Conservation (phyloP, 2,888 invertebrate genomes). For the Synergus japonicus region DNA sequence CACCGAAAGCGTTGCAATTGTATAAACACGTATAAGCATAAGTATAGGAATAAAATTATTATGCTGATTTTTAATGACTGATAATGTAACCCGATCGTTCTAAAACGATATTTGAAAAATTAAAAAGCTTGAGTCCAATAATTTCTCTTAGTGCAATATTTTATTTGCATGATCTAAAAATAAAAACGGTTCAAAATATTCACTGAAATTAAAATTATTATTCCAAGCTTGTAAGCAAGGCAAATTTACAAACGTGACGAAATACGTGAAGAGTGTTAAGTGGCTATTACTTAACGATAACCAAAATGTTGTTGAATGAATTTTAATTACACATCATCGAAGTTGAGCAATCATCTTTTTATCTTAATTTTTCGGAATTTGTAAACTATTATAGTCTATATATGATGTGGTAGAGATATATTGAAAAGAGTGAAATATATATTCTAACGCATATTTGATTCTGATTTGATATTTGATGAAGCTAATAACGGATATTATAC, state of each 20-base stretch:
- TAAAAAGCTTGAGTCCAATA: neutral
- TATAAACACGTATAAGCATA: neutral
- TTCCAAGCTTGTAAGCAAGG: neutral
- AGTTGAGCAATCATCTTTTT: neutral
- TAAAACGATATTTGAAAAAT: neutral
- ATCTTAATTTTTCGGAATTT: neutral
- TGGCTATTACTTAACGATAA: neutral
- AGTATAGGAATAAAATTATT: constrained; percentile 5
- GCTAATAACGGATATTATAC: neutral
- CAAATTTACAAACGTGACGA: neutral
- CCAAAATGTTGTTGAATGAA: neutral
- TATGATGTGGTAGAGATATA: too few relatives aligned
- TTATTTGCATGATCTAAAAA: neutral
- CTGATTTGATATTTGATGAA: too few relatives aligned
- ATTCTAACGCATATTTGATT: too few relatives aligned
- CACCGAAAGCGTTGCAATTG: neutral
- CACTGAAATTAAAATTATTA: neutral
- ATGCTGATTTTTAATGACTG: neutral
- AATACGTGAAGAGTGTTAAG: neutral
- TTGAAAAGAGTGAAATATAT: too few relatives aligned
- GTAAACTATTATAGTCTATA: too few relatives aligned
- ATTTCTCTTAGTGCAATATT: neutral
- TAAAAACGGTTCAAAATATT: neutral
- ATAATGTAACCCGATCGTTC: neutral
- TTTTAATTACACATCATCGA: neutral